These are phyloP conservation scores for Galerucella calmariensis DNA, from an alignment of 2,888 invertebrate genomes.

Conservation along the genomic window DNA sequence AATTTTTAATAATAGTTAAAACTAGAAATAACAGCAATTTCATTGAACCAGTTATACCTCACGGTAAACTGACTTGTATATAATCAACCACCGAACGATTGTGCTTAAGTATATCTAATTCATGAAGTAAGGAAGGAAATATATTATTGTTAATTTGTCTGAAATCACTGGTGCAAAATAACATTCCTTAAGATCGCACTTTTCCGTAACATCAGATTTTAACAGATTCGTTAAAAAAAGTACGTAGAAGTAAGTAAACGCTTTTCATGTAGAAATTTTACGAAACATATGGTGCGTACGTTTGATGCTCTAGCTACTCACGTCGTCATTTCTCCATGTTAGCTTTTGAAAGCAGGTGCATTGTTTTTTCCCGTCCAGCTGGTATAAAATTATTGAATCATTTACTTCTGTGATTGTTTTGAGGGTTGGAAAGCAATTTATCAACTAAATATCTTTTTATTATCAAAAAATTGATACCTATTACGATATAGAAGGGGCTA, in stretches of 20 bases:
- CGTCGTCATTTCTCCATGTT: too few relatives aligned
- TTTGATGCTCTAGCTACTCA: too few relatives aligned
- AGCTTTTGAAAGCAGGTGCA: too few relatives aligned
- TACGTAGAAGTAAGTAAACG: constrained; percentile 7
- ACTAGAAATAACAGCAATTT: constrained; percentile 13
- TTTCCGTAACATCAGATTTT: constrained; percentile 13
- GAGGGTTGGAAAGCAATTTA: neutral
- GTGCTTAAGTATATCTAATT: constrained; percentile 13
- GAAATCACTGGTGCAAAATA: constrained; percentile 9
- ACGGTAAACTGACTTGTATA: constrained; percentile 3
- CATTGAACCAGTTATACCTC: constrained; percentile 5
- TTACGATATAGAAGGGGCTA: too few relatives aligned
- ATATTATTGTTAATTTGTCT: neutral
- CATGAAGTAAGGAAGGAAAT: neutral
- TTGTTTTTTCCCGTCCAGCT: neutral
- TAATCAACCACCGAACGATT: constrained; percentile 6
- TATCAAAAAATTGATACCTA: too few relatives aligned
- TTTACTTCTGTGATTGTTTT: neutral
- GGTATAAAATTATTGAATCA: neutral
- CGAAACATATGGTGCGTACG: too few relatives aligned
- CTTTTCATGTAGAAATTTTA: too few relatives aligned
- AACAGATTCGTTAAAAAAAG: neutral
- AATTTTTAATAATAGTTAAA: neutral
- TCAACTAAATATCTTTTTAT: too few relatives aligned
- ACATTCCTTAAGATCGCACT: neutral